Evolutionary conservation across 2,113 vertebrate species (phyloP), one percentile per base, ranked within the genome.

Genomic region (Mesocricetus auratus): DNA sequence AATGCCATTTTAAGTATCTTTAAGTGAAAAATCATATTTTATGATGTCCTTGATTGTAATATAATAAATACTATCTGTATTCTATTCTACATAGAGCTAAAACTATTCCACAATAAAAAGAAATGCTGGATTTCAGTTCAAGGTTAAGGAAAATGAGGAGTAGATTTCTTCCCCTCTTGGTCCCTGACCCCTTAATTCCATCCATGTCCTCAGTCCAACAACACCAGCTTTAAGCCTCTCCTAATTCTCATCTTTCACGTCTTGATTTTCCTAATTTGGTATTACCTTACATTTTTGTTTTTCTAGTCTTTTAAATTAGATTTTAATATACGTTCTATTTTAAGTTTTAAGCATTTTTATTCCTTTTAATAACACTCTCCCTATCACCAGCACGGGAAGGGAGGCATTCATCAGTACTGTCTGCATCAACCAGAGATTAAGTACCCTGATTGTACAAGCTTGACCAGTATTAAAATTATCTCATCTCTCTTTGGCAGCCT

Each of bases 41-140:
- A 90, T 21, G 11, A 36, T 94, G 56, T 50, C 31, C 79, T 0
- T 56, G 93, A 90, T 62, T 36, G 6, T 17, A 78, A 90, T 31
- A 2, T 73, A 86, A 45, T 26, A 79, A 42, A 77, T 82, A 83
- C 45, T 77, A 71, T 16, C 90, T 56, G 17, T 53, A 66, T 26
- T 29, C n/a, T 42, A 77, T 83, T 87, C 78, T 82, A 89, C 39
- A 74, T 39, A 86, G 3, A 75, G 22, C 47, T 79, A 81, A 42
- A 26, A 42, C 8, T 64, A 69, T 33, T 91, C 60, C 24, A 92
- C 56, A 92, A 79, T 12, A 74, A 45, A 85, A 81, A 42, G 33
- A 91, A 90, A 75, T 53, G n/a, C 36, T 33, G 50, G 26, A 56
- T 93, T 97, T 91, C 50, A 85, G 69, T 78, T 36, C 47, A 58